Evolutionary conservation across 2,888 invertebrate species (phyloP), one percentile per base, ranked within the genome.

Genomic region (Cantharis flavilabris): DNA sequence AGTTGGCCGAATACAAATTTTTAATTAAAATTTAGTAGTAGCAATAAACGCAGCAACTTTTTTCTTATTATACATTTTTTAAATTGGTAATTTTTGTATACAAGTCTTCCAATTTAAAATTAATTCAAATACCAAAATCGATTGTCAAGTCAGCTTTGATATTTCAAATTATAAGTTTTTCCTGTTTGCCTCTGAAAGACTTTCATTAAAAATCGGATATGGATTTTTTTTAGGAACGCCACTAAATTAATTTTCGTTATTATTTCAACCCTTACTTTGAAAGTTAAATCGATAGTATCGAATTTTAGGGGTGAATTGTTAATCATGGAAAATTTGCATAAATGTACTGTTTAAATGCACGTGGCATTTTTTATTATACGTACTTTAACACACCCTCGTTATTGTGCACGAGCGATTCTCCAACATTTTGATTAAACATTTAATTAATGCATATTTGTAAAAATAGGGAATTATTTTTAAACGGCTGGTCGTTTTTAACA

Each of bases 241-340:
- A 49, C 49, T 49, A n/a, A 49, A 49, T 49, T 49, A 49, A 49
- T 49, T 49, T 49, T 49, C 7, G 49, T 49, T 49, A 49, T 49
- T 49, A 49, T 49, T 10, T 30, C n/a, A 49, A 49, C n/a, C 49
- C 30, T 13, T 70, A 70, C 14, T 9, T n/a, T 26, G n/a, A 14
- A 30, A 49, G 63, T 33, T 49, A 49, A 79, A 81, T 81, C 81
- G 76, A 81, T 82, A 81, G 64, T 76, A 77, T 82, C 80, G 82
- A 81, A 80, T 78, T 76, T 75, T 76, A 33, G 81, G 83, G 84
- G 84, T 84, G 84, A 83, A 84, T 84, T 81, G 79, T 81, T 83
- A 82, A 82, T 82, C 83, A 81, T 79, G 82, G 77, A 71, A 84
- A 78, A 85, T 85, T 84, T 83, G 80, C 85, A 85, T 85, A 84